Evolutionary conservation across 2,797 vertebrate genomes (phyloP).

Genomic region (Petrocephalus schoutedeni): DNA sequence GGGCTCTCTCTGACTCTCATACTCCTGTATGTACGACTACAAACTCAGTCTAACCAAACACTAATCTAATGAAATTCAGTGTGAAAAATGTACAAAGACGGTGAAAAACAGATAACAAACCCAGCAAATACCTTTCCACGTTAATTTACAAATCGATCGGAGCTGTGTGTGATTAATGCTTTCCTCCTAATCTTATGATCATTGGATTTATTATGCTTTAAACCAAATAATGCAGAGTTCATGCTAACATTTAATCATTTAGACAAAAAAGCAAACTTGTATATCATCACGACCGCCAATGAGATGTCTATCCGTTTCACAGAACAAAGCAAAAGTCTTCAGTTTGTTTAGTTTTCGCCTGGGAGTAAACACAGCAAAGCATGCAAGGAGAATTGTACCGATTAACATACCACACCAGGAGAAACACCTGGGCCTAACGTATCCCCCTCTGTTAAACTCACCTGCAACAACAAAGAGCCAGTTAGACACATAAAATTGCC

Average conservation of each 20-base stretch:
- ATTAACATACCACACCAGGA: constrained; percentile 16
- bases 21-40: not conserved
- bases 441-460: constrained; percentile 18
- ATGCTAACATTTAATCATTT: not conserved
- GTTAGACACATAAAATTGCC: not conserved
- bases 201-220: constrained; percentile 3
- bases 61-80: not conserved
- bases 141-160: not conserved
- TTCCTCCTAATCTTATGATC: not conserved
- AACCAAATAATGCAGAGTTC: not conserved
- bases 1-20: not conserved
- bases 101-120: not conserved
- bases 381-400: not conserved
- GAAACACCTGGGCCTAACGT: not conserved
- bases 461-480: constrained; percentile 15
- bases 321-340: not conserved
- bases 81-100: not conserved
- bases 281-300: not conserved
- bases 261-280: not conserved
- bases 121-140: not conserved
- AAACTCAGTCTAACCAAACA: not conserved
- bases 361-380: not conserved
- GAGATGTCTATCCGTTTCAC: not conserved
- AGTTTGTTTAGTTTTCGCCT: not conserved
- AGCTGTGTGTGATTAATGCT: not conserved